Evolutionary conservation across 2,113 vertebrate species (phyloP).

Genomic region (Lepus timidus): DNA sequence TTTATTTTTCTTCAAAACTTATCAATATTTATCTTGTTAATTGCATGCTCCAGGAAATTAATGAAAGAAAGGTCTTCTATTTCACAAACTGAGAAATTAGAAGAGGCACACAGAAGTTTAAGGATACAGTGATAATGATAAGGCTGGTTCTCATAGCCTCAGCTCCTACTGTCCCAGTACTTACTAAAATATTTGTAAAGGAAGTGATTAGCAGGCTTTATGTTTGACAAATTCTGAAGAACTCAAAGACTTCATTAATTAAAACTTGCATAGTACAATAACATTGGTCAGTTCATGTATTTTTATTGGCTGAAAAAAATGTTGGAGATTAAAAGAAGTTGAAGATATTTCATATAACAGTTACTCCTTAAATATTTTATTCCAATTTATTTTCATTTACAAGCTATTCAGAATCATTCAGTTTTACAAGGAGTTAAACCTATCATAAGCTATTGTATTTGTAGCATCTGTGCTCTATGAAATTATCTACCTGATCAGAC

Average conservation of each 20-base stretch:
- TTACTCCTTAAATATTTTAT: background rate
- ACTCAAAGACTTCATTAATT: background rate
- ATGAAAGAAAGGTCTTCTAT: background rate
- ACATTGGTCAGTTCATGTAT: background rate
- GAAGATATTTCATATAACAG: background rate
- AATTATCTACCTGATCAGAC: background rate
- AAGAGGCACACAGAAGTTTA: background rate
- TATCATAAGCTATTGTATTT: background rate
- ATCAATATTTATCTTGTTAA: background rate
- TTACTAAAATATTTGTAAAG: background rate
- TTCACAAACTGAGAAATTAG: background rate
- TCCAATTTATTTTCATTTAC: background rate
- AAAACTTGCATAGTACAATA: background rate
- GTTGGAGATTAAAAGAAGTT: background rate
- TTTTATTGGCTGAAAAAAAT: background rate
- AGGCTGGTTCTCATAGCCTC: background rate
- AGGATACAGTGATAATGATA: background rate
- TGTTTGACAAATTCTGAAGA: background rate
- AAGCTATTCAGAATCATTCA: background rate
- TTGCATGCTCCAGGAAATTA: background rate
- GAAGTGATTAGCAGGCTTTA: background rate
- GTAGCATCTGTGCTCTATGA: background rate
- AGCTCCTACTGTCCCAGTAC: too few relatives aligned
- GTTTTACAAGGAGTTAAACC: background rate
- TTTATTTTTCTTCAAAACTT: slow-evolving; percentile 26